phyloP scores from a whole-genome alignment of 2,888 invertebrate genomes.

The Rhopalosiphum nymphaeae region DNA sequence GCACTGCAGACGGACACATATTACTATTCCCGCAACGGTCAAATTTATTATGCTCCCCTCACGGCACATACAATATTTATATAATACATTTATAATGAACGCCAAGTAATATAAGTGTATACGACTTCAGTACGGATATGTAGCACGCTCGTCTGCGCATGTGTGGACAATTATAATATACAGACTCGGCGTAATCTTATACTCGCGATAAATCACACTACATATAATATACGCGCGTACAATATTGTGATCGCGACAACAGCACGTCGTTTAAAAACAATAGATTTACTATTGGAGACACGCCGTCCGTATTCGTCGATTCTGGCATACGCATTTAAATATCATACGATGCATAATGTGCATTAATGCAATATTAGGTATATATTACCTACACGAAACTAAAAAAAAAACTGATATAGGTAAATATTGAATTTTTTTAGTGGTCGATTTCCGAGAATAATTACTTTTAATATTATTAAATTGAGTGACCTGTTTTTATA shows the following conservation, averaged over 20 bases:
- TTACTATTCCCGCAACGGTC: constrained; percentile 1
- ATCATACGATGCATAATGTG: not conserved
- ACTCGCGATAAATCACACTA: not conserved
- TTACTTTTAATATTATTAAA: not conserved
- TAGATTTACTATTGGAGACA: not conserved
- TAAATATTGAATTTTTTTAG: not conserved
- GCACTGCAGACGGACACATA: not conserved
- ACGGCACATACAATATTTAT: too few species aligned
- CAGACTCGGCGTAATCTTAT: constrained; percentile 10
- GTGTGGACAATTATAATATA: not conserved
- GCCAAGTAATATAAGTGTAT: not conserved
- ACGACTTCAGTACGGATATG: not conserved
- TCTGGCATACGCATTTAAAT: not conserved
- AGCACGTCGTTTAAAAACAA: not conserved
- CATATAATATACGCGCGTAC: not conserved
- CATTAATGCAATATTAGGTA: not conserved
- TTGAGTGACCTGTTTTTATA: not conserved
- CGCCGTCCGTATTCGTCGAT: not conserved
- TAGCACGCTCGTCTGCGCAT: not conserved
- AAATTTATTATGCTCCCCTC: not conserved
- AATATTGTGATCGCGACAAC: not conserved
- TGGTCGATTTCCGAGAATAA: not conserved
- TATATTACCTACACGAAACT: not conserved
- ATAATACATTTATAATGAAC: not conserved
- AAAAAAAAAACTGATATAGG: not conserved